Percentiles rank a stretch among this genome's conserved stretches.
Evolutionary conservation across 2,113 vertebrate genomes (phyloP).

Genomic region (Eulemur macaco): DNA sequence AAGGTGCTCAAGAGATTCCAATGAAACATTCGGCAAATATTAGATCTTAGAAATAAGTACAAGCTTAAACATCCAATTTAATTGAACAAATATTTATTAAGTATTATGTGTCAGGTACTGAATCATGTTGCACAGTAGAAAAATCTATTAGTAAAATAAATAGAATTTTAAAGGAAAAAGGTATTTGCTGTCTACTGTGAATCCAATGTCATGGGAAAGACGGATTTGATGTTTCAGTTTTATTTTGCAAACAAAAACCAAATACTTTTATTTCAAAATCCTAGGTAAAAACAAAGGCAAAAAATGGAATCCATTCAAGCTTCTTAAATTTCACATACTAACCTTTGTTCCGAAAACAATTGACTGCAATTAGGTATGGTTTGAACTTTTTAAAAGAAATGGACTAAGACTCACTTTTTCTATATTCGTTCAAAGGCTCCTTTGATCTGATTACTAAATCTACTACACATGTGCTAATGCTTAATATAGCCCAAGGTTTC

Average conservation of each 20-base stretch:
- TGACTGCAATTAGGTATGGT: background rate
- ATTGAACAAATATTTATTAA: conserved; percentile 70
- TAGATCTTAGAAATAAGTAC: conserved; percentile 53
- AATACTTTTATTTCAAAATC: background rate
- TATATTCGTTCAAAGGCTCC: background rate
- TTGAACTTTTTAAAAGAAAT: conserved; percentile 45
- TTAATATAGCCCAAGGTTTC: background rate
- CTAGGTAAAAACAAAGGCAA: background rate
- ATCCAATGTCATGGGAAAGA: background rate
- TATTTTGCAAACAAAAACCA: conserved; percentile 37
- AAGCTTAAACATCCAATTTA: conserved; percentile 64
- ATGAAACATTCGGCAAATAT: conserved; percentile 63
- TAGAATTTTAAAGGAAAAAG: conserved; percentile 33
- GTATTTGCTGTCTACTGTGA: conserved; percentile 9
- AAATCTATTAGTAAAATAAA: conserved; percentile 69
- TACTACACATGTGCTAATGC: background rate
- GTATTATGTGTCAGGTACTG: conserved; percentile 34
- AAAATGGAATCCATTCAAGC: background rate
- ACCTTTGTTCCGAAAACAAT: conserved; percentile 48
- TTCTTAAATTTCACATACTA: background rate
- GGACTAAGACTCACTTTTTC: background rate
- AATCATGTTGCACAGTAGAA: conserved; percentile 43
- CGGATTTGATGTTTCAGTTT: conserved; percentile 32
- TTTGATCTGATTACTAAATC: background rate
- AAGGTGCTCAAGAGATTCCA: background rate